Percentiles rank a stretch among this genome's conserved stretches.
Evolutionary conservation across 2,888 invertebrate species (phyloP).

Genomic region (Camponotus fellah): DNA sequence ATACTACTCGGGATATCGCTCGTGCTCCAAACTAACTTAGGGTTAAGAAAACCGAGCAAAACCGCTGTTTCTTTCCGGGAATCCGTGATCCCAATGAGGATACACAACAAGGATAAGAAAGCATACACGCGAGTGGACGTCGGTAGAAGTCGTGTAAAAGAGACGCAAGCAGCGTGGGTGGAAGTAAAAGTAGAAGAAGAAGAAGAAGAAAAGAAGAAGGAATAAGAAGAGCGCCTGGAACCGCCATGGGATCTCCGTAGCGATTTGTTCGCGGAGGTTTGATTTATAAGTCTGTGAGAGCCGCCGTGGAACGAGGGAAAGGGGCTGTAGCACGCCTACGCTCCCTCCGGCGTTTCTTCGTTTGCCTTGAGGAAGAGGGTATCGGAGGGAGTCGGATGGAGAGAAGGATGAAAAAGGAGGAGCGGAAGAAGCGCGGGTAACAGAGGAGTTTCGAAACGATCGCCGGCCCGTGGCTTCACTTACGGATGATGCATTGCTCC

Average conservation of each 20-base stretch:
- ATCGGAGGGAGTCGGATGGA: constrained; percentile 16
- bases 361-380: constrained; percentile 36
- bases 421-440: constrained; percentile 50
- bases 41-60: constrained; percentile 42
- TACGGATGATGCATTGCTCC: constrained; percentile 81
- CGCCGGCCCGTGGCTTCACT: constrained; percentile 76
- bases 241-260: constrained; percentile 75
- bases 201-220: constrained; percentile 53
- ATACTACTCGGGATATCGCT: neutral
- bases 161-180: constrained; percentile 46
- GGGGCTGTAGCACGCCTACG: constrained; percentile 38
- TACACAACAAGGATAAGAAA: constrained; percentile 35
- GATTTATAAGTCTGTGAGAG: constrained; percentile 82
- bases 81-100: constrained; percentile 21
- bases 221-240: constrained; percentile 72
- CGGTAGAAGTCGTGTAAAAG: constrained; percentile 34
- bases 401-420: constrained; percentile 52
- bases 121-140: constrained; percentile 19
- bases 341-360: constrained; percentile 50
- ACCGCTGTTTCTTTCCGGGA: constrained; percentile 34
- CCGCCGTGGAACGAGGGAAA: constrained; percentile 60
- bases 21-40: constrained; percentile 15
- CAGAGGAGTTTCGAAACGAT: constrained; percentile 64
- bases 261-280: constrained; percentile 80
- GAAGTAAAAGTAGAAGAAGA: constrained; percentile 23